Percentiles rank a stretch among this genome's conserved stretches.
Evolutionary conservation across 1,140 invertebrate species (phyloP).

Genomic region (Drosophila oshimai): DNA sequence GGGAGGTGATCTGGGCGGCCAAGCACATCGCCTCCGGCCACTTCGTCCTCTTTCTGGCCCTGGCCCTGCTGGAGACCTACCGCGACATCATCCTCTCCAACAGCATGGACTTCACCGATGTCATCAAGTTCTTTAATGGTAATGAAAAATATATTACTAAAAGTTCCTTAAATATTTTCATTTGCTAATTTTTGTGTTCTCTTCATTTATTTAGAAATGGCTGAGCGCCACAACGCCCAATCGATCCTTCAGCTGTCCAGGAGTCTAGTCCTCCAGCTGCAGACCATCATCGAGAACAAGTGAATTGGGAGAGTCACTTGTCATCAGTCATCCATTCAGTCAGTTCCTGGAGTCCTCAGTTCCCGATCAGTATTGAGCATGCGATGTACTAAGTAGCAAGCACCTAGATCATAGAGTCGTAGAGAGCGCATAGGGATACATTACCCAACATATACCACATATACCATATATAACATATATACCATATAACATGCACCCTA

Average conservation of each 20-base stretch:
- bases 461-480: background rate
- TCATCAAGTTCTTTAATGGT: conserved; percentile 99
- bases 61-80: conserved; percentile 95
- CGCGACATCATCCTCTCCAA: conserved; percentile 96
- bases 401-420: conserved; percentile 30
- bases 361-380: conserved; percentile 62
- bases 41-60: conserved; percentile 96
- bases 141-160: conserved; percentile 12
- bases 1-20: conserved; percentile 98
- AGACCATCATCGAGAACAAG: conserved; percentile 95
- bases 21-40: conserved; percentile 92
- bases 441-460: background rate
- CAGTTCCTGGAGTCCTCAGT: conserved; percentile 20
- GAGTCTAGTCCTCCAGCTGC: conserved; percentile 93
- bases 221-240: conserved; percentile 93
- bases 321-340: background rate
- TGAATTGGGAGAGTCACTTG: conserved; percentile 79
- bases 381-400: conserved; percentile 42
- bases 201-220: conserved; percentile 95
- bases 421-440: background rate
- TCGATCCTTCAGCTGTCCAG: conserved; percentile 91
- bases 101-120: conserved; percentile 98
- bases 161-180: too few species aligned
- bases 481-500: conserved; percentile 4
- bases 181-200: too few species aligned